Evolutionary conservation across 2,113 vertebrate genomes (phyloP), one percentile per base, ranked within the genome.

Genomic region (Elgaria multicarinata): DNA sequence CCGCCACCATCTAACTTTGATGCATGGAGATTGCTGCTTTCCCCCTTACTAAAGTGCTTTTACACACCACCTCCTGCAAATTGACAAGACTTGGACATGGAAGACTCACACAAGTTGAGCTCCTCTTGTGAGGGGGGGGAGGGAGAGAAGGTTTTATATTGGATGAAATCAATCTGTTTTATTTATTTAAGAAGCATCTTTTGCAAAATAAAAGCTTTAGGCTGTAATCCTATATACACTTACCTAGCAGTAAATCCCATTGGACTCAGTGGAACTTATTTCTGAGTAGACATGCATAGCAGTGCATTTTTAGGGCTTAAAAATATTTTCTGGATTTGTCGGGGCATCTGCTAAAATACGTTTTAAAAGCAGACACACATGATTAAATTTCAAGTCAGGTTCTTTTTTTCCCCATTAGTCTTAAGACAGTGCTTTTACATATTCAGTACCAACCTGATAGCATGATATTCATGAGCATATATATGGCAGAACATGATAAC

Each of bases 41-140:
- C 95, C 92, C 95, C 92, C 93, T 77, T 94, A 88, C 96, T 97
- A 97, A 97, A 97, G 95, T 95, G 96, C 96, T 98, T 97, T 98
- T 97, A 97, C 97, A 96, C 93, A 95, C 95, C 95, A 93, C 94
- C 95, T 97, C 95, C 94, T 94, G 93, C 96, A 97, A 98, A 97
- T 97, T 97, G 96, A 96, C 97, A 95, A 96, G 96, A 97, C 94
- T 96, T 96, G 95, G 94, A 97, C 97, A 96, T 94, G 94, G 94
- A 96, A 96, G 96, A 95, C 96, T 96, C 89, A 84, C 91, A 95
- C 93, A 96, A 97, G 95, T 96, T 96, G 92, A 94, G 93, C 84
- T 92, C 87, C 95, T 95, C 89, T 55, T 72, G 89, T 93, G 83
- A 94, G 94, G 94, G 95, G 87, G 95, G 87, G 4, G 8, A 26